Evolutionary conservation across 2,797 vertebrate species (phyloP).

Genomic region (Tauraco hartlaubi): DNA sequence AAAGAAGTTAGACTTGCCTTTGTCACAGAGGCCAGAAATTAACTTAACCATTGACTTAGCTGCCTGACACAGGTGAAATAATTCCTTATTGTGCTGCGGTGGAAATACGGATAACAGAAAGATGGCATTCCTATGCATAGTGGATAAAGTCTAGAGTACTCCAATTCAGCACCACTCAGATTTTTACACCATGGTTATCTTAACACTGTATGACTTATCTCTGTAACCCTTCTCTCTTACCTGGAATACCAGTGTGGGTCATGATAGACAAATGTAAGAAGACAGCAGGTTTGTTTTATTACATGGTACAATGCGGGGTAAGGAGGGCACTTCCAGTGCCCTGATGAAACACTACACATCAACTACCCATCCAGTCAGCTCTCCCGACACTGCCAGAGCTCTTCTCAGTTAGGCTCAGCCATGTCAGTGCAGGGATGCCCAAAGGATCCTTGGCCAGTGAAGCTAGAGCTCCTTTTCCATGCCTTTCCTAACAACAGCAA

Average conservation of each 20-base stretch:
- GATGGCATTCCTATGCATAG: no score
- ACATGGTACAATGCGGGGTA: neutral
- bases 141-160: neutral
- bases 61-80: neutral
- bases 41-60: neutral
- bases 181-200: neutral
- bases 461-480: neutral
- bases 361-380: neutral
- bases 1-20: neutral
- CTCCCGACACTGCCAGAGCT: neutral
- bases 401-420: neutral
- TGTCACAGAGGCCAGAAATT: neutral
- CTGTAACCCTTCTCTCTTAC: neutral
- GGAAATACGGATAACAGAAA: neutral
- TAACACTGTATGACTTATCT: neutral
- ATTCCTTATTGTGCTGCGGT: neutral
- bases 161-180: neutral
- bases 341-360: neutral
- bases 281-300: neutral
- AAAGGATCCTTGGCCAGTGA: neutral
- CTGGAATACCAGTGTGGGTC: neutral
- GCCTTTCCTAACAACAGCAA: neutral
- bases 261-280: neutral
- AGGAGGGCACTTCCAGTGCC: neutral
- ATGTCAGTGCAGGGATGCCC: neutral